Base-by-base conservation (phyloP, 2,888 invertebrate genomes). In the Fissipunctia ypsillon region DNA sequence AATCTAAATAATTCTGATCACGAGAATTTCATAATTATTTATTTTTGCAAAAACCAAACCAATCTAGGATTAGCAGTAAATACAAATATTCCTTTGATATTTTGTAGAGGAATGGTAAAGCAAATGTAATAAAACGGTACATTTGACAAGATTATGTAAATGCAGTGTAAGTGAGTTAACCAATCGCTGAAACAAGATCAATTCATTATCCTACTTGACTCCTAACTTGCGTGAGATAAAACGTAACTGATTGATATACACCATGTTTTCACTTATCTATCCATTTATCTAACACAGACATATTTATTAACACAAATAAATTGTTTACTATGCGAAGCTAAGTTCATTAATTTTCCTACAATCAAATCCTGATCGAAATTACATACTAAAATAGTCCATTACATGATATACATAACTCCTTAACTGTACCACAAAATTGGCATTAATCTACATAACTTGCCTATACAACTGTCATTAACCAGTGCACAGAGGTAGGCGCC, bases 361-460 rank as follows among this genome's bases (percentile, higher is more conserved):
- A 78, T 84, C 84, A 83, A 84, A 81, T 73, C 76, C 67, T 63
- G 70, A 84, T 84, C 69, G 71, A 70, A 73, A 84, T 81, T 73
- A 81, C 78, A 81, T 73, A 84, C 68, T 81, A 83, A 84, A 83
- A 84, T 78, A 84, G 69, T 67, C 73, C 31, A 81, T 84, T 84
- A 83, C 81, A 78, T 73, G 75, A 57, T 81, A 63, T 76, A 83
- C 73, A 82, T 84, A 83, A 84, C 83, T 82, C 61, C 83, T 85
- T 85, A 84, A 82, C 83, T 86, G 87, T 86, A 87, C 87, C 88
- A 88, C 90, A 88, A 91, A 93, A 93, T 92, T 92, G 93, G 90
- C 90, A 90, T 91, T 90, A 90, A 94, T 94, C 91, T 93, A 87
- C 93, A 93, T 93, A 92, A 91, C 92, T 92, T 89, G 88, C 88